Conservation (phyloP, 2,797 vertebrate species). For the Xiphophorus birchmanni region DNA sequence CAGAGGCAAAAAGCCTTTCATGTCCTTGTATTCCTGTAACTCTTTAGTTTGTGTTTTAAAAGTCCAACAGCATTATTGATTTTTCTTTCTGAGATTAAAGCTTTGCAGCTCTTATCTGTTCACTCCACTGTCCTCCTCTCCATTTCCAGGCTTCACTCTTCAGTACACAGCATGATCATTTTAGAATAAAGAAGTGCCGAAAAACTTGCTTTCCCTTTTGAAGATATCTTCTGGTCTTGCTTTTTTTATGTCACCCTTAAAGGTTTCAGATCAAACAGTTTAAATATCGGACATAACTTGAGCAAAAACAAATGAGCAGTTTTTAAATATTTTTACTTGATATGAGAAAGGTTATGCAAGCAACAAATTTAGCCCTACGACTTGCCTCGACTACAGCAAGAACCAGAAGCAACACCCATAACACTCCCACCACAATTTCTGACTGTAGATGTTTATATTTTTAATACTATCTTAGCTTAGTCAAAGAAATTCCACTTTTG, state of each 20-base stretch:
- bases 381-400: neutral
- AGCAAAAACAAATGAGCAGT: neutral
- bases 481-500: neutral
- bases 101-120: slow-evolving; percentile 64
- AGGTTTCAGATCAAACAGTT: neutral
- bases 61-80: slow-evolving; percentile 77
- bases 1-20: slow-evolving; percentile 41
- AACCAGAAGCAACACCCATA: neutral
- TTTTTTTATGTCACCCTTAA: neutral
- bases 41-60: slow-evolving; percentile 62
- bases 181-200: neutral
- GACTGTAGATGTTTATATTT: neutral
- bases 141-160: slow-evolving; percentile 21
- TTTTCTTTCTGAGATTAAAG: slow-evolving; percentile 68
- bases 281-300: neutral
- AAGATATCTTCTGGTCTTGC: neutral
- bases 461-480: neutral
- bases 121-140: slow-evolving; percentile 35
- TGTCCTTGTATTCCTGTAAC: slow-evolving; percentile 69
- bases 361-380: neutral
- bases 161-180: slow-evolving; percentile 3
- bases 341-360: neutral
- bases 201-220: neutral
- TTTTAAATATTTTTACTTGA: neutral
- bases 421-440: neutral